Conservation (phyloP, 2,797 vertebrate species). For the Anableps anableps region DNA sequence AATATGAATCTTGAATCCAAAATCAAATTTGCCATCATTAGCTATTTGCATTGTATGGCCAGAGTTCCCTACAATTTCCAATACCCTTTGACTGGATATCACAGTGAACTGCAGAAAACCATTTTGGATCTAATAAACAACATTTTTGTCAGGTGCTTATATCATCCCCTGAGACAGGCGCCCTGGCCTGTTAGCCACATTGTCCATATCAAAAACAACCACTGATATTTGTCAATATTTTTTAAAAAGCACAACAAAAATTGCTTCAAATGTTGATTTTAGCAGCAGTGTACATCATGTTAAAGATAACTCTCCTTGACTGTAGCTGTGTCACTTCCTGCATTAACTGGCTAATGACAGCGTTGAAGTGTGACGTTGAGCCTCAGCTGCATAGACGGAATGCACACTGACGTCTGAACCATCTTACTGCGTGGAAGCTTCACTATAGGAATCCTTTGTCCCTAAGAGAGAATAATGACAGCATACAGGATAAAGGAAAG, state of each 20-base stretch:
- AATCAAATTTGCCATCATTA: background rate
- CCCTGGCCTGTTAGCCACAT: background rate
- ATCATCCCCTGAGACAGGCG: background rate
- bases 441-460: conserved; percentile 47
- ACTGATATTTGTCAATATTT: background rate
- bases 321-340: background rate
- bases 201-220: background rate
- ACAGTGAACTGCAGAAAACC: background rate
- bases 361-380: background rate
- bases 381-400: conserved; percentile 5
- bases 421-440: conserved; percentile 35
- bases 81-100: background rate
- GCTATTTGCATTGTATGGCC: background rate
- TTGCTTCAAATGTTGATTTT: background rate
- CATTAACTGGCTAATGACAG: background rate
- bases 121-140: background rate
- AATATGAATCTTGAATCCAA: background rate
- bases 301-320: no score
- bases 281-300: background rate
- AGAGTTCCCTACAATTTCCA: background rate
- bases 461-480: conserved; percentile 69
- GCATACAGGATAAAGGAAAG: conserved; percentile 71
- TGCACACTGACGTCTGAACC: conserved; percentile 17
- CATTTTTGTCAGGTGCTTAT: background rate
- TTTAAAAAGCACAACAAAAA: background rate